phyloP scores from a whole-genome alignment of 2,888 invertebrate species.

The Parnassius glacialis region DNA sequence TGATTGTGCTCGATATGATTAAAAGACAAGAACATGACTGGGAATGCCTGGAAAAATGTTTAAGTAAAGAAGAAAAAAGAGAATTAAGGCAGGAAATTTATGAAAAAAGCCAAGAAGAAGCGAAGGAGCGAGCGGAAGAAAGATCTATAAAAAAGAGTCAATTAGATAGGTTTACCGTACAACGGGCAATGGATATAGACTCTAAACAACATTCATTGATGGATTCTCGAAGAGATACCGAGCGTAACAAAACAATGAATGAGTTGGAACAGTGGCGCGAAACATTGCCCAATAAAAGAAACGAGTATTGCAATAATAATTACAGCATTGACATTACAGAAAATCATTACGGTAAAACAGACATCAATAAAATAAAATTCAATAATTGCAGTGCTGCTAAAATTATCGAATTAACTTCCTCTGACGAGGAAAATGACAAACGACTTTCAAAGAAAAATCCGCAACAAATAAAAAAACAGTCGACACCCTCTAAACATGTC shows the following conservation, averaged over 20 bases:
- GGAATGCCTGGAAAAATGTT: slow-evolving; percentile 78
- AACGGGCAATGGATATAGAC: slow-evolving; percentile 74
- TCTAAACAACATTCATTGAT: slow-evolving; percentile 80
- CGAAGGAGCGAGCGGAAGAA: slow-evolving; percentile 77
- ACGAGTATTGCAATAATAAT: slow-evolving; percentile 4
- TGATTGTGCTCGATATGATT: slow-evolving; percentile 83
- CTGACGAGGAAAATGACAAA: slow-evolving; percentile 39
- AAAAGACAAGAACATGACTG: slow-evolving; percentile 81
- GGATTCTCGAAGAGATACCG: slow-evolving; percentile 81
- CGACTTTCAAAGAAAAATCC: slow-evolving; percentile 24
- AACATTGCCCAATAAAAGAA: slow-evolving; percentile 30
- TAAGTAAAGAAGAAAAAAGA: slow-evolving; percentile 80
- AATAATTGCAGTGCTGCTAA: slow-evolving; percentile 38
- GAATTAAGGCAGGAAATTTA: slow-evolving; percentile 79
- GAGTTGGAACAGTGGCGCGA: slow-evolving; percentile 83
- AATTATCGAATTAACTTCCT: slow-evolving; percentile 46
- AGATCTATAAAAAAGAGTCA: slow-evolving; percentile 74
- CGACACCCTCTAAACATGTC: slow-evolving; percentile 29
- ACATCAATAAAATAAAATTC: slow-evolving; percentile 13
- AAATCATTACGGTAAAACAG: slow-evolving; percentile 7
- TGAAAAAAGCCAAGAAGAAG: slow-evolving; percentile 77
- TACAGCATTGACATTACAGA: slow-evolving; percentile 4
- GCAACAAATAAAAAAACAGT: slow-evolving; percentile 31
- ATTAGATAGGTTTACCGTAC: slow-evolving; percentile 78
- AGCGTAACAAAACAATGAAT: slow-evolving; percentile 83